Evolutionary conservation across 1,140 invertebrate genomes (phyloP), one percentile per base, ranked within the genome.

Genomic region (Lordiphosa collinella): DNA sequence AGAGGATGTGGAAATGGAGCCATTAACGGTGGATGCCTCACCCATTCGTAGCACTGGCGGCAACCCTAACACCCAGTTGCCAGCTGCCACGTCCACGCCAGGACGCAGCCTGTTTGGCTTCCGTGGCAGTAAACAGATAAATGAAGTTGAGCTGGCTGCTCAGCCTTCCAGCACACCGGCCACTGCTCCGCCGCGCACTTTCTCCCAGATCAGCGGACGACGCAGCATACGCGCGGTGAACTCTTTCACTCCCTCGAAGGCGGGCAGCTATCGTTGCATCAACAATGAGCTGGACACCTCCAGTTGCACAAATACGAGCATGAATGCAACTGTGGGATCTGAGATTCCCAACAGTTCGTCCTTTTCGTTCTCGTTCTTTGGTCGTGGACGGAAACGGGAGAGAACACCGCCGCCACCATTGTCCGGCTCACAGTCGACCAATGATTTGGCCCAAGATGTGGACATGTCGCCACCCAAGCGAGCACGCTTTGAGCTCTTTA

Each of bases 291-390:
- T 87, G 43, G 86, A 88, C 52, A 64, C 71, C 9, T 84, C 80
- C 0, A 56, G 25, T 18, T 66, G 69, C 52, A 85, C 78, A 1
- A 88, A 86, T 47, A 62, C 70, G 13, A 88, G 84, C 58, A 70
- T 88, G 69, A 88, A 88, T 52, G 87, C 86, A 4, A 88, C 87
- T 10, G 84, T 86, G 5, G 86, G 87, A 4, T 88, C 87, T 1
- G 87, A 88, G 47, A 66, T 74, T 10, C 80, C 87, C 46, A 87
- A 87, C 36, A 87, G 53, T 37, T 88, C 73, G 0, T 84, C 84
- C 3, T 86, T 87, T 9, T 88, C 86, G 3, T 88, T 88, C 56
- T 86, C 80, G 4, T 80, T 85, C 61, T 79, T 76, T 32, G 68
- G 68, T 0, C 78, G 75, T 5, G 71, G 78, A 6, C 86, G 82